phyloP scores from a whole-genome alignment of 2,113 vertebrate species.

The Sclerurus mexicanus region DNA sequence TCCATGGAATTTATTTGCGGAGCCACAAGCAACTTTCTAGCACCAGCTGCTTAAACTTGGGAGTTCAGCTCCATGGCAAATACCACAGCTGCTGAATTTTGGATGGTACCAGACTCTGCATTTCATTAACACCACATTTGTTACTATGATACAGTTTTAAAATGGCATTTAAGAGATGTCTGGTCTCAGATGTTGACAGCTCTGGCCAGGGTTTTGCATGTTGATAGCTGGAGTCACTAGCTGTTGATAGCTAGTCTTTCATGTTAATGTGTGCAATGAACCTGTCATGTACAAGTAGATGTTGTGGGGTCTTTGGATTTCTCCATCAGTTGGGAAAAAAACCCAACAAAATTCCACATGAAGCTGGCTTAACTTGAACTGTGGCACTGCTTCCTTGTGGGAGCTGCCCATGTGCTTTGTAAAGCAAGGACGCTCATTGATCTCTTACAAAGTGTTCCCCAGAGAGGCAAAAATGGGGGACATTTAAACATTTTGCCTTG shows the following conservation, averaged over 20 bases:
- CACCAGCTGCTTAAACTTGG: neutral
- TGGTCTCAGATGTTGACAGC: neutral
- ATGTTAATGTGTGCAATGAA: neutral
- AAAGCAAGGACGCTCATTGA: neutral
- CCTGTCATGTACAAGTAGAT: neutral
- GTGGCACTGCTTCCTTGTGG: neutral
- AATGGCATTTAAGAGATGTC: neutral
- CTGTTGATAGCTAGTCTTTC: neutral
- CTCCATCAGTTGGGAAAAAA: neutral
- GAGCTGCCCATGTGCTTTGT: neutral
- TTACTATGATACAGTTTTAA: neutral
- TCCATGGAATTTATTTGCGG: neutral
- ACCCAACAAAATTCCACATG: rapidly evolving
- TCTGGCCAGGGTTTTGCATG: neutral
- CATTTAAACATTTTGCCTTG: neutral
- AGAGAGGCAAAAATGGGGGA: neutral
- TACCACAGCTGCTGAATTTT: slow-evolving; percentile 9
- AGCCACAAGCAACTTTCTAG: neutral
- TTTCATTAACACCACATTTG: slow-evolving; percentile 16
- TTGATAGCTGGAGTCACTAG: neutral
- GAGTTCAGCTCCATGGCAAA: neutral
- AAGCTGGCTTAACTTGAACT: neutral
- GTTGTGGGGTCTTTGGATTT: neutral
- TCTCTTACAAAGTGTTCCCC: neutral
- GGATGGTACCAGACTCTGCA: neutral